phyloP scores from a whole-genome alignment of 2,797 vertebrate genomes.

The Coranthus polyacanthus region DNA sequence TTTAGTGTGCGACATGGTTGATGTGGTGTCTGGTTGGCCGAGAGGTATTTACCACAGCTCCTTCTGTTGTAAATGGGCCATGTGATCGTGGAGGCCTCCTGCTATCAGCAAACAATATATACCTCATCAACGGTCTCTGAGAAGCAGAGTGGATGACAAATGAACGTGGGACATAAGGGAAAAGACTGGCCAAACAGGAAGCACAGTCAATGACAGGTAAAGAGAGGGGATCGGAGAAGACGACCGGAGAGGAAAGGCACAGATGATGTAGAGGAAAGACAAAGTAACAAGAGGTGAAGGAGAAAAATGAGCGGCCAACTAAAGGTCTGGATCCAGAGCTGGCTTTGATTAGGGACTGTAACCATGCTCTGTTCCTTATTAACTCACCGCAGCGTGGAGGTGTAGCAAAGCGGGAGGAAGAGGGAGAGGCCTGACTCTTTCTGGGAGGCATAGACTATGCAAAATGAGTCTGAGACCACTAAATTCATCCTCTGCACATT shows the following conservation, averaged over 20 bases:
- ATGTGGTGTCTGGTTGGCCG: constrained; percentile 40
- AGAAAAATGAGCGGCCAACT: constrained; percentile 74
- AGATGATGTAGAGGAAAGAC: constrained; percentile 69
- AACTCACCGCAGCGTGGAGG: constrained; percentile 62
- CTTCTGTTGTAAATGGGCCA: constrained; percentile 63
- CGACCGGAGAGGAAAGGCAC: constrained; percentile 33
- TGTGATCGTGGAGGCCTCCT: constrained; percentile 60
- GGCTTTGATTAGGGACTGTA: constrained; percentile 84
- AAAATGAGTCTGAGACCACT: constrained; percentile 35
- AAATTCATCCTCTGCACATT: constrained; percentile 42
- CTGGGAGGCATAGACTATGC: constrained; percentile 20
- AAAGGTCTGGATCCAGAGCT: constrained; percentile 75
- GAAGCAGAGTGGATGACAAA: constrained; percentile 42
- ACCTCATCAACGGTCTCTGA: constrained; percentile 35
- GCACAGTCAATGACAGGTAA: constrained; percentile 48
- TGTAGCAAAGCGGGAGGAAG: constrained; percentile 31
- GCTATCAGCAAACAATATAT: constrained; percentile 42
- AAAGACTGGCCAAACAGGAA: constrained; percentile 52
- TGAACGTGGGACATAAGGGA: constrained; percentile 5
- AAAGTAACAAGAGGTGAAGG: constrained; percentile 63
- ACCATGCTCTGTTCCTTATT: constrained; percentile 83
- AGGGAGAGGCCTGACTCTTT: constrained; percentile 34
- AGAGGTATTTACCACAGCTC: constrained; percentile 54
- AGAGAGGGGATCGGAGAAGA: constrained; percentile 37
- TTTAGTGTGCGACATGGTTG: constrained; percentile 16